Evolutionary conservation across 1,140 invertebrate species (phyloP).

Genomic region (Chymomyza costata): DNA sequence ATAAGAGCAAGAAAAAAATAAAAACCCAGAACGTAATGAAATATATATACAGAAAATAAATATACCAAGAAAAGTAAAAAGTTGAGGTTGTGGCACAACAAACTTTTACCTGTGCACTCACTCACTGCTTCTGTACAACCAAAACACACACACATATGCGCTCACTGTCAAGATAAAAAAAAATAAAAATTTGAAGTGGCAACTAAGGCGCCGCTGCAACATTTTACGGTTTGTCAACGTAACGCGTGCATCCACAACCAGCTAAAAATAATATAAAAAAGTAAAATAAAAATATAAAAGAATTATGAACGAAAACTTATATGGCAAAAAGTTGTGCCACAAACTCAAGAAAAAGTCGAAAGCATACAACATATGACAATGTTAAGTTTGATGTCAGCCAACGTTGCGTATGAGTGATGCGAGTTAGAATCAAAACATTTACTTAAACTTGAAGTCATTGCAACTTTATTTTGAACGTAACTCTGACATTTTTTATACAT

Average conservation of each 20-base stretch:
- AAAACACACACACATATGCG: background rate
- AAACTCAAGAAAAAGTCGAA: too few species aligned
- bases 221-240: background rate
- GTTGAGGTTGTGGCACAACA: slow-evolving; percentile 22
- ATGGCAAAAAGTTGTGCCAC: slow-evolving; percentile 30
- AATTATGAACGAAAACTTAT: slow-evolving; percentile 7
- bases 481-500: slow-evolving; percentile 18
- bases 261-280: slow-evolving; percentile 32
- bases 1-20: slow-evolving; percentile 51
- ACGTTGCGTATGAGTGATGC: slow-evolving; percentile 61
- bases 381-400: slow-evolving; percentile 39
- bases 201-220: too few species aligned
- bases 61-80: slow-evolving; percentile 22
- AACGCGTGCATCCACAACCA: slow-evolving; percentile 15
- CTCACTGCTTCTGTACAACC: too few species aligned
- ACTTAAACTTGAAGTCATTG: slow-evolving; percentile 44
- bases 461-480: slow-evolving; percentile 51
- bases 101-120: slow-evolving; percentile 45
- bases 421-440: slow-evolving; percentile 8
- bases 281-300: slow-evolving; percentile 15
- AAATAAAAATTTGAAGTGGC: too few species aligned
- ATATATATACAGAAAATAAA: slow-evolving; percentile 30
- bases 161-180: too few species aligned
- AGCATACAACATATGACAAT: too few species aligned
- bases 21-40: too few species aligned